Evolutionary conservation across 2,888 invertebrate genomes (phyloP).

Genomic region (Spodoptera littoralis): DNA sequence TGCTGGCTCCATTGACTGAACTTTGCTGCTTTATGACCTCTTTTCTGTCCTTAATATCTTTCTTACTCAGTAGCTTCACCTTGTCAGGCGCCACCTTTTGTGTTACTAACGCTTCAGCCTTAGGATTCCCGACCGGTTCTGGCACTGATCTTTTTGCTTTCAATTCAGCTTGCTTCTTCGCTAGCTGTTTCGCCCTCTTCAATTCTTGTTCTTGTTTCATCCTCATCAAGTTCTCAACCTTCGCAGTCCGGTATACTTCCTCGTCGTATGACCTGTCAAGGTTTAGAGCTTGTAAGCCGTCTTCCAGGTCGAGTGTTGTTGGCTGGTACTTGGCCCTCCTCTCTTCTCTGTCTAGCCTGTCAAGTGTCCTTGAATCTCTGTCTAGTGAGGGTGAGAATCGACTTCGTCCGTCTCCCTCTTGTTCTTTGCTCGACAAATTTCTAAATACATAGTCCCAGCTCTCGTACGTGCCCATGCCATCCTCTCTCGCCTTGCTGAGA

Average conservation of each 20-base stretch:
- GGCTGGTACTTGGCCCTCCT: constrained; percentile 83
- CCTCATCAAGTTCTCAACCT: constrained; percentile 85
- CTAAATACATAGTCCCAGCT: constrained; percentile 95
- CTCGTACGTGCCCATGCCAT: constrained; percentile 91
- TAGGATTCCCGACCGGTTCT: constrained; percentile 80
- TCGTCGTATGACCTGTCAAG: constrained; percentile 84
- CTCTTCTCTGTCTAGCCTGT: constrained; percentile 82
- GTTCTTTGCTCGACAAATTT: constrained; percentile 92
- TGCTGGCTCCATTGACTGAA: constrained; percentile 70
- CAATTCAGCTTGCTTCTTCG: constrained; percentile 74
- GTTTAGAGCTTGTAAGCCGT: constrained; percentile 86
- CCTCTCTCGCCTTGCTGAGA: constrained; percentile 89
- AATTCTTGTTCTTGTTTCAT: constrained; percentile 81
- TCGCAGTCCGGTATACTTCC: constrained; percentile 82
- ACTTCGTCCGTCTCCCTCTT: constrained; percentile 91
- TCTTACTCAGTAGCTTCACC: constrained; percentile 79
- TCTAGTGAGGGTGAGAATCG: constrained; percentile 89
- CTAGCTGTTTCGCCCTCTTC: constrained; percentile 74
- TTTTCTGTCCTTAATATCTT: constrained; percentile 80
- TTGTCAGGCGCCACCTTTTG: constrained; percentile 81
- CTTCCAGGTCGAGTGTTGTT: constrained; percentile 88
- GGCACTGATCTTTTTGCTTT: constrained; percentile 69
- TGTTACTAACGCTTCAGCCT: constrained; percentile 76
- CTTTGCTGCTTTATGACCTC: constrained; percentile 80
- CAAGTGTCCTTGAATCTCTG: constrained; percentile 82